Evolutionary conservation across 2,113 vertebrate species (phyloP).

Genomic region (Myocastor coypus): DNA sequence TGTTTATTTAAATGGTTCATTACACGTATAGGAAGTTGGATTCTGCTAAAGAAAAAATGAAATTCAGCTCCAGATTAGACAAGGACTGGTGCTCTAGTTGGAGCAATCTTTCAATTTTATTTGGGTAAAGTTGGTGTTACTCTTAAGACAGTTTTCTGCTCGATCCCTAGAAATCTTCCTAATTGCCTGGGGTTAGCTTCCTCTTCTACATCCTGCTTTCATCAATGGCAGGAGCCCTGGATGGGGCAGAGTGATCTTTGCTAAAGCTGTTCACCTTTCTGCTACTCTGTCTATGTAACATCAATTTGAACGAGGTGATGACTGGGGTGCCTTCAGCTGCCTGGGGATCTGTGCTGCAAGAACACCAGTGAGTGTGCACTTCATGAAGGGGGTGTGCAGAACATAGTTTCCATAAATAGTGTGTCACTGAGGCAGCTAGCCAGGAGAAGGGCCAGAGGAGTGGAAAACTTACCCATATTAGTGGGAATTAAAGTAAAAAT

Average conservation of each 20-base stretch:
- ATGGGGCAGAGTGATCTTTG: neutral
- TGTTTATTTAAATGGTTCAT: slow-evolving; percentile 3
- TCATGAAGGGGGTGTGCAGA: neutral
- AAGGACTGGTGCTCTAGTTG: neutral
- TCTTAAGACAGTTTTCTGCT: slow-evolving; percentile 64
- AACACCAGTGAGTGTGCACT: neutral
- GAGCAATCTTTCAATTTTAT: slow-evolving; percentile 40
- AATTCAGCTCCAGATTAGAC: neutral
- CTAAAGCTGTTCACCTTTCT: neutral
- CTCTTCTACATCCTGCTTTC: neutral
- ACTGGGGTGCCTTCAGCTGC: neutral
- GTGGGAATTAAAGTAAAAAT: neutral
- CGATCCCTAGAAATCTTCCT: slow-evolving; percentile 39
- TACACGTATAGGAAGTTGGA: neutral
- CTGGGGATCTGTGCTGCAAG: neutral
- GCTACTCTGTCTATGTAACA: neutral
- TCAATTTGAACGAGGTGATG: neutral
- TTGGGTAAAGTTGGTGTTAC: slow-evolving; percentile 26
- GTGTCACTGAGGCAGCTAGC: neutral
- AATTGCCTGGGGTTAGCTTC: slow-evolving; percentile 18
- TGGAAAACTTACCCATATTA: neutral
- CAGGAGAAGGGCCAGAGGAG: neutral
- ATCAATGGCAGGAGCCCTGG: neutral
- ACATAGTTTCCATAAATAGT: neutral
- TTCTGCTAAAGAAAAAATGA: slow-evolving; percentile 46